Evolutionary conservation across 2,113 vertebrate species (phyloP), one percentile per base, ranked within the genome.

Genomic region (Gallinago paraguaiae): DNA sequence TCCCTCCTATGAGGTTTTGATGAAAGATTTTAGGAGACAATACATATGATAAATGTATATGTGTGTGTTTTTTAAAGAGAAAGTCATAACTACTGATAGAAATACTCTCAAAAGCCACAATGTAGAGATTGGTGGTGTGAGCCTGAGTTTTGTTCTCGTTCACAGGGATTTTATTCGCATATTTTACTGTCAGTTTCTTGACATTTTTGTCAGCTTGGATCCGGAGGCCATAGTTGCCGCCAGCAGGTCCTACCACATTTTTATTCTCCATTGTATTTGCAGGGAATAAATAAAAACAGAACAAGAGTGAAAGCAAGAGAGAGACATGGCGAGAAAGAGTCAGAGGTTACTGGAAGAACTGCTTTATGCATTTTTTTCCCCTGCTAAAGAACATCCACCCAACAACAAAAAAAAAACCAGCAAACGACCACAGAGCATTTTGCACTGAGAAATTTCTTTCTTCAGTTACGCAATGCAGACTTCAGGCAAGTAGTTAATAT

Each of bases 121-220:
- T 93, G 84, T 30, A 50, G 93, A 96, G 48, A 82, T 65, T 82
- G 65, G 67, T 94, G 89, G 91, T 89, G 92, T 82, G 74, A 96
- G 97, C 92, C 96, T 75, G 88, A 82, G 94, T 90, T 97, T 95
- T 97, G 92, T 94, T 98, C 96, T 94, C 4, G 86, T 98, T 96
- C 91, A 86, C 97, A 75, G 95, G 87, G 95, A 96, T 98, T 98
- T 94, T 97, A 97, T 98, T 98, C 92, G 98, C 98, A 98, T 99
- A 98, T 98, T 98, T 99, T 98, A 98, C 98, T 98, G 99, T 99
- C 99, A 99, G 97, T 98, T 98, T 98, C 97, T 98, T 98, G 99
- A 99, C 98, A 98, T 98, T 98, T 98, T 98, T 99, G 99, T 99
- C 99, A 99, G 98, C 96, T 98, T 97, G 96, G 98, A 98, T 98